These are phyloP conservation scores for Cryptosula pallasiana DNA, from an alignment of 2,888 invertebrate genomes.

Conservation along the genomic window DNA sequence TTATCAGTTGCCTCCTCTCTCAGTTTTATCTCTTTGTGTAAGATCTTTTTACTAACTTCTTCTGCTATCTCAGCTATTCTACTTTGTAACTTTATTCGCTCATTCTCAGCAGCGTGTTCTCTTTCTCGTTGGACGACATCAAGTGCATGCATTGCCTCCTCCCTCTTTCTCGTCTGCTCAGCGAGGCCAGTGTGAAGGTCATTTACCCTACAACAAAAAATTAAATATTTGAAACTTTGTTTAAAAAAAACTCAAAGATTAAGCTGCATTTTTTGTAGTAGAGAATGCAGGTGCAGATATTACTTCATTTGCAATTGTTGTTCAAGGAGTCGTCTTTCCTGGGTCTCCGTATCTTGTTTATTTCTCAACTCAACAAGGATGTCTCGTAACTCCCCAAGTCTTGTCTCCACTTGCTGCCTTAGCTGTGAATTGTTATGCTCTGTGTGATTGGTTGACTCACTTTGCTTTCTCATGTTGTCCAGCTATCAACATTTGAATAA, in stretches of 20 bases:
- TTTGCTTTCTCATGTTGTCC: constrained; percentile 42
- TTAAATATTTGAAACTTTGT: too few species aligned
- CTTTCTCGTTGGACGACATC: constrained; percentile 46
- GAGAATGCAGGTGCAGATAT: too few species aligned
- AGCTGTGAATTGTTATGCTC: constrained; percentile 41
- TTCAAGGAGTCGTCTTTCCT: constrained; percentile 43
- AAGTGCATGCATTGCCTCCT: constrained; percentile 46
- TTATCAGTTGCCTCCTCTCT: constrained; percentile 47
- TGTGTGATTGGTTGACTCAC: constrained; percentile 37
- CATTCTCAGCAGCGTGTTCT: constrained; percentile 44
- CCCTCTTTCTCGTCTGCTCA: constrained; percentile 44
- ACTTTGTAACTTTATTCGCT: constrained; percentile 39
- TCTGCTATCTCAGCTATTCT: constrained; percentile 46
- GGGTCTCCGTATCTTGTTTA: constrained; percentile 45
- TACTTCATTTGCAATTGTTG: constrained; percentile 42
- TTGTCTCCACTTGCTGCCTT: constrained; percentile 45
- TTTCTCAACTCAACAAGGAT: constrained; percentile 44
- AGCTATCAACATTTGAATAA: too few species aligned
- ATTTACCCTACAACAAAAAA: constrained; percentile 28
- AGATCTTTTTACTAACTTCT: constrained; percentile 45
- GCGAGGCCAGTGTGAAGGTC: constrained; percentile 34
- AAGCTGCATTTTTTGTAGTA: too few species aligned
- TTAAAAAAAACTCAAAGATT: too few species aligned
- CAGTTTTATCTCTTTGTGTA: constrained; percentile 47
- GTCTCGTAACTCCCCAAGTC: constrained; percentile 46